phyloP scores from a whole-genome alignment of 2,113 vertebrate genomes.

The Epinephelus fuscoguttatus region DNA sequence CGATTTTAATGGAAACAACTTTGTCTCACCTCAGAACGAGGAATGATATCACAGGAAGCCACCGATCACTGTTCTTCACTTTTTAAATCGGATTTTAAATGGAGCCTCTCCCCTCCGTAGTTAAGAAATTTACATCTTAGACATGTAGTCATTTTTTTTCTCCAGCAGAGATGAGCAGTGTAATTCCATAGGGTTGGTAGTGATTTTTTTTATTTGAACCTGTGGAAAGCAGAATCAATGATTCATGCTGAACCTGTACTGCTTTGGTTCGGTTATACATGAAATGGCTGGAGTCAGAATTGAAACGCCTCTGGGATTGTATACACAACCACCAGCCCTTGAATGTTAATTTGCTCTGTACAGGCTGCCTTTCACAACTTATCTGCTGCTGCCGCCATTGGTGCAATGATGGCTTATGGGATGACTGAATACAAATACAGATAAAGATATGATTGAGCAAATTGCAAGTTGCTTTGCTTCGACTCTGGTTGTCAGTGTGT shows the following conservation, averaged over 20 bases:
- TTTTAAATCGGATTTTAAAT: slow-evolving; percentile 10
- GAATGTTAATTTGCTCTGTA: slow-evolving; percentile 69
- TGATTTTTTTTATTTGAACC: slow-evolving; percentile 40
- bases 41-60: slow-evolving; percentile 42
- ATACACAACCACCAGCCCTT: slow-evolving; percentile 55
- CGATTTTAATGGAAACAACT: slow-evolving; percentile 74
- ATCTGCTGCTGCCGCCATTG: slow-evolving; percentile 38
- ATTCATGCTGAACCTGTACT: slow-evolving; percentile 51
- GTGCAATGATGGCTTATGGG: slow-evolving; percentile 40
- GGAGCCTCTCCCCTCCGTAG: not conserved
- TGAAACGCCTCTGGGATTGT: slow-evolving; percentile 66
- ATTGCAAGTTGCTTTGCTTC: slow-evolving; percentile 21
- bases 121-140: slow-evolving; percentile 8
- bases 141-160: slow-evolving; percentile 23
- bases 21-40: slow-evolving; percentile 64
- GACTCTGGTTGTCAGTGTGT: slow-evolving; percentile 13
- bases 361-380: slow-evolving; percentile 49
- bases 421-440: slow-evolving; percentile 50
- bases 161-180: slow-evolving; percentile 24
- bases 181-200: slow-evolving; percentile 36
- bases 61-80: slow-evolving; percentile 18
- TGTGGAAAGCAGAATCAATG: slow-evolving; percentile 38
- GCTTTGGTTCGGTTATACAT: slow-evolving; percentile 51
- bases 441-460: slow-evolving; percentile 42
- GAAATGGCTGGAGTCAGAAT: slow-evolving; percentile 61